A percentile compares a stretch with the other conserved stretches of the same genome.
Conservation (phyloP, 2,888 invertebrate genomes). For the Cheilosia soror region DNA sequence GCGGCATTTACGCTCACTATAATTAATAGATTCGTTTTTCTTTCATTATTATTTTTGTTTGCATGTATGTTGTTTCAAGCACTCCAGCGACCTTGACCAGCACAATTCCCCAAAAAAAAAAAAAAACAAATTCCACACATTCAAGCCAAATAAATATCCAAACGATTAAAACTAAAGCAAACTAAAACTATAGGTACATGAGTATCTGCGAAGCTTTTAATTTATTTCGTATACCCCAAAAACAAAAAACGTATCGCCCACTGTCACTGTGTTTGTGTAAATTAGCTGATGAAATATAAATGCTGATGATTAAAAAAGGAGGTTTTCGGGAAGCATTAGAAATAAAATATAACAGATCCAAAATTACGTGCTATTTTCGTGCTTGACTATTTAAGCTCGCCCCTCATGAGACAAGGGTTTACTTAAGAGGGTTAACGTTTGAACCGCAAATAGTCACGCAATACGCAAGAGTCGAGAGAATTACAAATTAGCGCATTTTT, state of each 20-base stretch:
- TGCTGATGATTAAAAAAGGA: conserved; percentile 16
- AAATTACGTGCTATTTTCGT: conserved; percentile 47
- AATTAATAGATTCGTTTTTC: neutral
- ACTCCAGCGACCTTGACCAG: conserved; percentile 62
- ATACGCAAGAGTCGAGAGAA: neutral
- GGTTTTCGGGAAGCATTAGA: neutral
- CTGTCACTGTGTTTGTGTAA: conserved; percentile 9
- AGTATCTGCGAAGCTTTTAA: conserved; percentile 37
- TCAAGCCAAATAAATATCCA: neutral
- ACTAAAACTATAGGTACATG: neutral
- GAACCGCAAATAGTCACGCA: conserved; percentile 30
- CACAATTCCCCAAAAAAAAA: conserved; percentile 42
- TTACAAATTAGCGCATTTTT: conserved; percentile 24
- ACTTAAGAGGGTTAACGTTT: conserved; percentile 24
- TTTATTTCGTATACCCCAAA: conserved; percentile 14
- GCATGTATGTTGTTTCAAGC: neutral
- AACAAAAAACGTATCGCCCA: neutral
- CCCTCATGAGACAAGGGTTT: conserved; percentile 8
- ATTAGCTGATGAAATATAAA: conserved; percentile 47
- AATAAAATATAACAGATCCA: neutral
- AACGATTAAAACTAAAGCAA: conserved; percentile 19
- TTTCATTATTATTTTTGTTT: neutral
- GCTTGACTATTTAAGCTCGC: conserved; percentile 15
- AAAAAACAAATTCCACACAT: neutral
- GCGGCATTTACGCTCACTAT: neutral